Conservation (phyloP, 2,888 invertebrate genomes). For the Ephialtes manifestator region DNA sequence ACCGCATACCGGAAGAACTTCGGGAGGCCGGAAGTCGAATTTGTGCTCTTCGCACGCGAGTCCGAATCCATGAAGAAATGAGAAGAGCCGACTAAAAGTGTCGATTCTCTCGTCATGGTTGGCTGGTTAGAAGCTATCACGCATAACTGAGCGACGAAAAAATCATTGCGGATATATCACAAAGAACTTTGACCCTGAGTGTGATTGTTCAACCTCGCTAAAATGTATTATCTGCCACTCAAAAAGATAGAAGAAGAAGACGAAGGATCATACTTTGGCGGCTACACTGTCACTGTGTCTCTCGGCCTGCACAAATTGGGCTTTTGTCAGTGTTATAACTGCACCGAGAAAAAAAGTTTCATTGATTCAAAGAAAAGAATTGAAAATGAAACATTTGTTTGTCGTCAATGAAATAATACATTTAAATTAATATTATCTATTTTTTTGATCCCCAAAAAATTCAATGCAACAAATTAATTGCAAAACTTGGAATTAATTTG, state of each 20-base stretch:
- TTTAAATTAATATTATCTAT: too few species aligned
- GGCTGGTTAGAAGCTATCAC: neutral
- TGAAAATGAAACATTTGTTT: neutral
- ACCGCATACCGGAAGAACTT: conserved; percentile 11
- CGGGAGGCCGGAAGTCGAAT: conserved; percentile 2
- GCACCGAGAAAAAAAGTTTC: neutral
- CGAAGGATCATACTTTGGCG: neutral
- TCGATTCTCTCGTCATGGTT: neutral
- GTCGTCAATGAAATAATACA: neutral
- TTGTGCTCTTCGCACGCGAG: neutral
- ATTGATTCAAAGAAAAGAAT: too few species aligned
- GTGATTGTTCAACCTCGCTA: conserved; percentile 1
- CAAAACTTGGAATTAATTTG: too few species aligned
- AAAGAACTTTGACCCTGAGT: conserved; percentile 14
- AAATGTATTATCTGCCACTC: conserved; percentile 24
- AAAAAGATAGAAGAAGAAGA: conserved; percentile 15
- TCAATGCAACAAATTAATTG: too few species aligned
- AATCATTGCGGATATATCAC: conserved; percentile 5
- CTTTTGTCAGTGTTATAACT: conserved; percentile 28
- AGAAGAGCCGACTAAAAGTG: neutral
- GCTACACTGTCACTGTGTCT: neutral
- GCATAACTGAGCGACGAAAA: neutral
- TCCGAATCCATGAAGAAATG: conserved; percentile 9
- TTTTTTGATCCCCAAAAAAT: too few species aligned
- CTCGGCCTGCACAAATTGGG: conserved; percentile 22